Evolutionary conservation across 2,888 invertebrate genomes (phyloP), one percentile per base, ranked within the genome.

Genomic region (Cremastinae sp.): DNA sequence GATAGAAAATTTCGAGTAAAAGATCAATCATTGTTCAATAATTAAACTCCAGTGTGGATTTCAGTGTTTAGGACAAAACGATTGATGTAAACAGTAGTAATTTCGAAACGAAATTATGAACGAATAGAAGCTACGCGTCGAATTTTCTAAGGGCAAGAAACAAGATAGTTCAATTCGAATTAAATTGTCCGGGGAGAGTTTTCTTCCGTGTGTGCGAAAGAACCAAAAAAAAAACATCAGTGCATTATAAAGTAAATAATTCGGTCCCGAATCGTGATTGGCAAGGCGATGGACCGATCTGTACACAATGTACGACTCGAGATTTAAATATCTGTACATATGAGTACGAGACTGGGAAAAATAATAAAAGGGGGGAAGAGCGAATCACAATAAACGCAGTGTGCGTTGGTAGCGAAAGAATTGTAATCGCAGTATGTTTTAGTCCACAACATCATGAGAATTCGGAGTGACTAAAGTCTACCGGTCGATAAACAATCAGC

Each of bases 271-370:
- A 45, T 75, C 71, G 64, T 72, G 28, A 61, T 49, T 16, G 12
- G 12, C 49, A 9, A 10, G 28, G 54, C 53, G 49, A 74, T 78
- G 54, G 64, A 51, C 58, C 59, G 72, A 45, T 47, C 62, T 79
- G 78, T 80, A 76, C 56, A 77, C 79, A 73, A 61, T 47, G 22
- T 61, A 79, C 68, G 54, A 75, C 65, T 71, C 45, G 28, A 28
- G 28, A 28, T 3, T 5, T 28, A 3, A 28, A 28, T 28, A 28
- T 28, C 28, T 28, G 28, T 28, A 28, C 28, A 28, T 28, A 28
- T 5, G 28, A 28, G 5, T 28, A 28, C 28, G 28, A 28, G 28
- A 28, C 74, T 66, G 58, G 64, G 43, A 41, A 56, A 18, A 62
- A 20, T 51, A 18, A 43, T 18, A 9, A 41, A 12, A 5, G 9